Evolutionary conservation across 2,797 vertebrate genomes (phyloP), one percentile per base, ranked within the genome.

Genomic region (Helostoma temminkii): DNA sequence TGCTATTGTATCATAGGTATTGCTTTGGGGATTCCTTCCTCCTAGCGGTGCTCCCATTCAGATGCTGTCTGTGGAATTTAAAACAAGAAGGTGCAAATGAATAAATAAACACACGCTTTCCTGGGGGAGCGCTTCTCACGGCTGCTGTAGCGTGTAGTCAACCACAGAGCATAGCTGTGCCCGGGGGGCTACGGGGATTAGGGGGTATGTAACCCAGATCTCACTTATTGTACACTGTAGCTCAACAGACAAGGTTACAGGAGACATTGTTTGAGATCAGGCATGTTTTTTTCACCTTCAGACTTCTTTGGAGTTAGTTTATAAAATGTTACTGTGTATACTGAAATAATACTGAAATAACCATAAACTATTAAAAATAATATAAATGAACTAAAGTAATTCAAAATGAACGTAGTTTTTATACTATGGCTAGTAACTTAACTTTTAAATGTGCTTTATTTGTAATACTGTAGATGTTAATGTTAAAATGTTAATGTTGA

Each of bases 21-120:
- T 83, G 74, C 86, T 89, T 79, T 74, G 60, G 86, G 89, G 84
- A 90, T 86, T 88, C 82, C 78, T 88, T 82, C 82, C 86, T 91
- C 75, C 74, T 47, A 80, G 86, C 72, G 15, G 79, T 66, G 71
- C 85, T 71, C 59, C 53, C 49, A 64, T 92, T 87, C 86, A 90
- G 76, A 77, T 67, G 36, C 41, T 59, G 80, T 82, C 82, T 86
- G 90, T 85, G 86, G 81, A 92, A 90, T 93, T 89, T 90, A 80
- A 86, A 89, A 83, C 86, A 88, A 84, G 83, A 90, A 92, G 89
- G 91, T 91, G 91, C 83, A 91, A 92, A 93, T 94, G 86, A 94
- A 93, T 94, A 94, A 94, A 87, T 93, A 92, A 94, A 91, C 83
- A 86, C 63, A 79, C 14, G 46, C 82, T 83, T 91, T 92, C 89